A percentile compares a stretch with the other conserved stretches of the same genome.
phyloP scores from a whole-genome alignment of 2,797 vertebrate genomes.

The Notoglanidium macrostoma region DNA sequence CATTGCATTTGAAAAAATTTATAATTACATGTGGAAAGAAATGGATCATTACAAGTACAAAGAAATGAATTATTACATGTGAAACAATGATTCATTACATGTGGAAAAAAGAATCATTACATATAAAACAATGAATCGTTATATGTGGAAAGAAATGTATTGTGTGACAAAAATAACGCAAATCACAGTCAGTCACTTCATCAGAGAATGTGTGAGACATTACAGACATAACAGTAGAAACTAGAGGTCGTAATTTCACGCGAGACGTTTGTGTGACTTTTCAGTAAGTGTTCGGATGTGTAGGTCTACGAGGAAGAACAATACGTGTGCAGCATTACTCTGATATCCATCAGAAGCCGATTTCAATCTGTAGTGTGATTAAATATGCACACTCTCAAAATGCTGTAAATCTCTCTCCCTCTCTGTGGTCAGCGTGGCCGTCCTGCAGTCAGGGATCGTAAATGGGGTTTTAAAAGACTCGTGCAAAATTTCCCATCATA shows the following conservation, averaged over 20 bases:
- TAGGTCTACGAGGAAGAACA: background rate
- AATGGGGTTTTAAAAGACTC: conserved; percentile 53
- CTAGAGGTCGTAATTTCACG: background rate
- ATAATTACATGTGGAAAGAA: background rate
- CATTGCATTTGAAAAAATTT: background rate
- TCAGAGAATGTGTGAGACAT: background rate
- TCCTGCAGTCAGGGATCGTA: conserved; percentile 31
- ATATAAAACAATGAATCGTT: background rate
- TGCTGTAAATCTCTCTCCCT: background rate
- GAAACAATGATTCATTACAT: background rate
- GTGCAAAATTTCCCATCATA: conserved; percentile 48
- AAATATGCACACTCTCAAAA: conserved; percentile 25
- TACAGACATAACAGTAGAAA: background rate
- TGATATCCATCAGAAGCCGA: conserved; percentile 1
- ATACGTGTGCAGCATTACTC: background rate
- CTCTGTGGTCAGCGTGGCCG: background rate
- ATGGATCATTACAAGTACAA: background rate
- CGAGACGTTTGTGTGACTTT: background rate
- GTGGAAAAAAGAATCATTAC: background rate
- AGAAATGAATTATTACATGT: background rate
- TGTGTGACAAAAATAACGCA: background rate
- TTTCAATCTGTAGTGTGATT: conserved; percentile 12
- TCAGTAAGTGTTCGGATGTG: background rate
- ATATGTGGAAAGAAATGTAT: background rate
- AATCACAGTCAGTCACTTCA: background rate